phyloP scores from a whole-genome alignment of 1,140 invertebrate species.

The Drosophila nikananu region DNA sequence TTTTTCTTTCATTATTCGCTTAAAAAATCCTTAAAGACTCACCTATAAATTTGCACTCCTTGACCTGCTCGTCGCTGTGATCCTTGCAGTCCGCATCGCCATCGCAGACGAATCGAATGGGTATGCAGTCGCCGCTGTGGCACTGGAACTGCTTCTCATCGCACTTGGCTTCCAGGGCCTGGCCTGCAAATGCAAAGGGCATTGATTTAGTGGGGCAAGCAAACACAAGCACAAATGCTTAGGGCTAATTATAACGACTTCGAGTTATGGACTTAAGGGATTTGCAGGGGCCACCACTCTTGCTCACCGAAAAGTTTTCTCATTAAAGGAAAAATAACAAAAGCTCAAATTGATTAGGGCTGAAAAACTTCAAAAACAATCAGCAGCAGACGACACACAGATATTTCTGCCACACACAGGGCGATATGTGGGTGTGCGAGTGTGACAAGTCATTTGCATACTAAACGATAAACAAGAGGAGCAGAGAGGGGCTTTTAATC shows the following conservation, averaged over 20 bases:
- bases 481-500: slow-evolving; percentile 60
- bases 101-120: slow-evolving; percentile 92
- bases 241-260: slow-evolving; percentile 66
- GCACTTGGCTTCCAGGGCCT: slow-evolving; percentile 85
- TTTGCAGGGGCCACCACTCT: slow-evolving; percentile 8
- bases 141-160: slow-evolving; percentile 91
- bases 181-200: slow-evolving; percentile 66
- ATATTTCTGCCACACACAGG: slow-evolving; percentile 21
- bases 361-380: slow-evolving; percentile 80
- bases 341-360: slow-evolving; percentile 80
- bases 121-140: slow-evolving; percentile 93
- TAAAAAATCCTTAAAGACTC: slow-evolving; percentile 59
- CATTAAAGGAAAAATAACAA: slow-evolving; percentile 67
- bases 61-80: slow-evolving; percentile 91
- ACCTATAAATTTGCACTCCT: slow-evolving; percentile 89
- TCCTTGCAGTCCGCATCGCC: slow-evolving; percentile 92
- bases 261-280: slow-evolving; percentile 47
- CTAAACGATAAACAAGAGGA: slow-evolving; percentile 59
- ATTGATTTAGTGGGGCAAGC: slow-evolving; percentile 39
- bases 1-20: not conserved
- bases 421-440: slow-evolving; percentile 9
- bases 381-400: slow-evolving; percentile 55
- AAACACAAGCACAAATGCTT: slow-evolving; percentile 59
- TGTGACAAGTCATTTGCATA: slow-evolving; percentile 76
- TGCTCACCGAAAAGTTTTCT: slow-evolving; percentile 65